phyloP scores from a whole-genome alignment of 2,113 vertebrate genomes.

The Ophiodon elongatus region DNA sequence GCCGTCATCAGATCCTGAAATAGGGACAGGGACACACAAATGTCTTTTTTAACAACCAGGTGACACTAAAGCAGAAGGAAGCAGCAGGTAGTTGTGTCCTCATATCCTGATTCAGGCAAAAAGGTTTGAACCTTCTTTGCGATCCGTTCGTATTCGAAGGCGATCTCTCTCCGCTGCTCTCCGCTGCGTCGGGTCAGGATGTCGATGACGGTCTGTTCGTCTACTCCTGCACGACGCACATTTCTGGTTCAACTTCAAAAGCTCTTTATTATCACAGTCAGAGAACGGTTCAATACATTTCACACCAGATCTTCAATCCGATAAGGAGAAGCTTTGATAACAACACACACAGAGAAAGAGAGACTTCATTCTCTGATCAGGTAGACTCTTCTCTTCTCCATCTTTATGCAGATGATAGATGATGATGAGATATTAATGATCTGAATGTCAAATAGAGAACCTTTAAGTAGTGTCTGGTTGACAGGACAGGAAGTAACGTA shows the following conservation, averaged over 20 bases:
- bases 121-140: slow-evolving; percentile 89
- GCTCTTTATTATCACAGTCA: no score
- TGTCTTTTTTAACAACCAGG: background rate
- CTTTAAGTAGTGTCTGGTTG: background rate
- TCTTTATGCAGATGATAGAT: no score
- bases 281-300: no score
- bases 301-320: no score
- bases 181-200: slow-evolving; percentile 94
- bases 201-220: slow-evolving; percentile 94
- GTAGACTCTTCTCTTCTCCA: no score
- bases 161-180: slow-evolving; percentile 92
- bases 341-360: no score
- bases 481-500: background rate
- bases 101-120: background rate
- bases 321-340: no score
- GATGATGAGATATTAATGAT: no score
- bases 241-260: no score
- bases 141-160: slow-evolving; percentile 91
- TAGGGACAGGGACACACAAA: background rate
- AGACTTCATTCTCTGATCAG: no score
- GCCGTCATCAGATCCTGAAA: slow-evolving; percentile 84
- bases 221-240: slow-evolving; percentile 87
- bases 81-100: background rate
- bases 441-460: no score
- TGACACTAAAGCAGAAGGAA: background rate